Base-by-base conservation (phyloP, 2,797 vertebrate species). In the Streptopelia turtur region DNA sequence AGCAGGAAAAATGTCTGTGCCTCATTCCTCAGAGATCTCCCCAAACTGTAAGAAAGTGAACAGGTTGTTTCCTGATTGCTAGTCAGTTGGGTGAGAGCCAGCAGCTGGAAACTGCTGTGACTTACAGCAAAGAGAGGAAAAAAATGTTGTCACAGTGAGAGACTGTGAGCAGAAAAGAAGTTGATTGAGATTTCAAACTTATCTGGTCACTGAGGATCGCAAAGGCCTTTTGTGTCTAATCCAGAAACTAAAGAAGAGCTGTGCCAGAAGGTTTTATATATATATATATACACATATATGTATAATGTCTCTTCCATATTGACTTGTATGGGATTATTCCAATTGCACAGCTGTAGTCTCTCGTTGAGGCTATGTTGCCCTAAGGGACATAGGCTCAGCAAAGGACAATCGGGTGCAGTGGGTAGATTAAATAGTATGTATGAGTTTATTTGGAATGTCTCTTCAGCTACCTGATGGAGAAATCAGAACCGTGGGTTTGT, bases 1-100 rank as follows among this genome's bases (percentile, higher is more conserved):
- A 86, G 72, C 31, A 82, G 84, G 77, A 88, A 94, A 93, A 92
- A 93, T 82, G 39, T 16, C 72, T 81, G 30, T 17, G 17, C 70
- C 69, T 91, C 28, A 39, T 39, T 96, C 72, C 76, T 88, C 35
- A 45, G 89, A 91, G 66, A 89, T 63, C 31, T 90, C 80, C 65
- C 41, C 31, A 82, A 69, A 72, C 49, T 64, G 8, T 75, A 88
- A 84, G 76, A 86, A 90, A 70, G 66, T 9, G 69, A 88, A 75
- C 61, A 88, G 83, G 76, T 79, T 94, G 33, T 72, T 83, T 86
- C 69, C 28, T 79, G 71, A 61, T 33, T 84, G 31, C 50, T 66
- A 90, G 41, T 43, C 56, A 75, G 45, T 6, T 93, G 68, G 45
- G 68, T 28, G 84, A 83, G 68, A 80, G 75, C 68, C 92, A 95